These are phyloP conservation scores for Lissocephala sabroskyi DNA, from an alignment of 2,888 invertebrate genomes.

Conservation along the genomic window DNA sequence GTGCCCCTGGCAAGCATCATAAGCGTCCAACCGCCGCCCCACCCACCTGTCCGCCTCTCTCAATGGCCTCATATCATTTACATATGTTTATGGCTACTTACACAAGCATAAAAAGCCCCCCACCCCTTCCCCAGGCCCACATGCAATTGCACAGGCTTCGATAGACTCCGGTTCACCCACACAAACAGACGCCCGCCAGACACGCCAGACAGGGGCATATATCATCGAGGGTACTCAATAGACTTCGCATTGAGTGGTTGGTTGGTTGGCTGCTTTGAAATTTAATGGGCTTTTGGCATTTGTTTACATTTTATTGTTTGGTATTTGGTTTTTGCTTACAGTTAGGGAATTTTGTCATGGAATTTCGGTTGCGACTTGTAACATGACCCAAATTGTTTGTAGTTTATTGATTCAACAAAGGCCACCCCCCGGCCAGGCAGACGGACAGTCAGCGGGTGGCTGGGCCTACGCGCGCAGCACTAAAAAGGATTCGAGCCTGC, in stretches of 20 bases:
- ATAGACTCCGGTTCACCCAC: no score
- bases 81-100: slow-evolving; percentile 17
- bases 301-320: slow-evolving; percentile 63
- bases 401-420: slow-evolving; percentile 73
- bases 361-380: slow-evolving; percentile 62
- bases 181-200: no score
- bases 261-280: slow-evolving; percentile 60
- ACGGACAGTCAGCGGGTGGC: slow-evolving; percentile 19
- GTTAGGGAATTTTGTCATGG: slow-evolving; percentile 67
- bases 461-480: no score
- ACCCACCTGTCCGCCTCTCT: slow-evolving; percentile 26
- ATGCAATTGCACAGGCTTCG: slow-evolving; percentile 1
- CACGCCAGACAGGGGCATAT: slow-evolving; percentile 13
- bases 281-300: slow-evolving; percentile 57
- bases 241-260: slow-evolving; percentile 45
- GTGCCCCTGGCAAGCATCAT: slow-evolving; percentile 15
- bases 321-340: slow-evolving; percentile 52
- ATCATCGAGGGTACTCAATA: slow-evolving; percentile 30
- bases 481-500: slow-evolving; percentile 39
- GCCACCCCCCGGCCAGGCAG: slow-evolving; percentile 1
- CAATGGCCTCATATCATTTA: slow-evolving; percentile 28
- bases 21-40: background rate
- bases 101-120: background rate
- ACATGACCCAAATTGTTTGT: slow-evolving; percentile 70
- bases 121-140: background rate